Conservation (phyloP, 2,888 invertebrate species). For the Ectemnius lituratus region DNA sequence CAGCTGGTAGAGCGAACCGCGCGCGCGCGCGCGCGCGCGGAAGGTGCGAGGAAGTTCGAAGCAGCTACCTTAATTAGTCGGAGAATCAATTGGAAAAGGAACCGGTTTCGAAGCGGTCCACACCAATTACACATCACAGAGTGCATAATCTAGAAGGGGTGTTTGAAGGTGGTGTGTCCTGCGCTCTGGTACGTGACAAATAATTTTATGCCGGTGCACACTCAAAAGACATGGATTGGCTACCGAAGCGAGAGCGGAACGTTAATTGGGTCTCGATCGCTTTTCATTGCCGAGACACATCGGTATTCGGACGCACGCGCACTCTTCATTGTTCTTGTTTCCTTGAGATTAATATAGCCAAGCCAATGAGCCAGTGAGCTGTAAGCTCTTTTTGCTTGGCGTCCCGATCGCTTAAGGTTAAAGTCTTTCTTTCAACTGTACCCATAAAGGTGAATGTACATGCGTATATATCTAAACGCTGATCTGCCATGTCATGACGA, state of each 20-base stretch:
- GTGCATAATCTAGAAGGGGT: slow-evolving; percentile 32
- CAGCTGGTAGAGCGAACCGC: slow-evolving; percentile 5
- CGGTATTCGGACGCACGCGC: slow-evolving; percentile 19
- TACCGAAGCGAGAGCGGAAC: slow-evolving; percentile 13
- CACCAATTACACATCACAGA: slow-evolving; percentile 35
- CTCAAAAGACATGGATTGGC: slow-evolving; percentile 14
- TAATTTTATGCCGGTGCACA: slow-evolving; percentile 29
- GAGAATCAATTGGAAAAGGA: slow-evolving; percentile 30
- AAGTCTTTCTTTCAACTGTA: not conserved
- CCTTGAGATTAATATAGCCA: slow-evolving; percentile 9
- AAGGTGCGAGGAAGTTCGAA: slow-evolving; percentile 27
- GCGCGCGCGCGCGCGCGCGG: too few species aligned
- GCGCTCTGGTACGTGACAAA: slow-evolving; percentile 32
- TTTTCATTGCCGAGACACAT: slow-evolving; percentile 24
- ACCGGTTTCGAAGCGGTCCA: slow-evolving; percentile 30
- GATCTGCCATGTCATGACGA: slow-evolving; percentile 26
- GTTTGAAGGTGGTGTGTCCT: not conserved
- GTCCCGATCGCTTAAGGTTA: slow-evolving; percentile 18
- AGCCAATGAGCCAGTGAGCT: not conserved
- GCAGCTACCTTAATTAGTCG: slow-evolving; percentile 23
- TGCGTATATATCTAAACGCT: slow-evolving; percentile 11
- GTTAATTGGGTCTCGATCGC: slow-evolving; percentile 33
- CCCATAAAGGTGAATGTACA: not conserved
- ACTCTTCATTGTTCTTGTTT: not conserved
- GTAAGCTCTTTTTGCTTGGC: slow-evolving; percentile 13